Evolutionary conservation across 2,888 invertebrate species (phyloP).

Genomic region (Agriopis marginaria): DNA sequence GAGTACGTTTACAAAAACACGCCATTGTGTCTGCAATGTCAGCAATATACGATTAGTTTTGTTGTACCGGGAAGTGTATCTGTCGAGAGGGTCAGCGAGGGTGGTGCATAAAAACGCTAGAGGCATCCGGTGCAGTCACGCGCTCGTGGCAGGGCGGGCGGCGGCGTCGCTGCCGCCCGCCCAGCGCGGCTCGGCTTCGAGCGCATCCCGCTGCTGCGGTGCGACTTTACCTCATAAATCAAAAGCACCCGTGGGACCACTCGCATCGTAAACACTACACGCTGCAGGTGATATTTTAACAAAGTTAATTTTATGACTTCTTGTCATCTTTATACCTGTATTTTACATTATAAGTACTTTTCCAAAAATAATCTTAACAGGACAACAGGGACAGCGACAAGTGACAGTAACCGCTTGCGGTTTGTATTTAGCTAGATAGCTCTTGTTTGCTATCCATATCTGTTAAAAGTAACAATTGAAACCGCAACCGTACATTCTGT

Average conservation of each 20-base stretch:
- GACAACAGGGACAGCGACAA: no score
- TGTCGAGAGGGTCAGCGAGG: constrained; percentile 55
- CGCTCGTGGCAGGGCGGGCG: constrained; percentile 47
- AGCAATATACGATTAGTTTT: constrained; percentile 56
- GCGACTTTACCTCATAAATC: constrained; percentile 80
- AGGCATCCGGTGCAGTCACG: constrained; percentile 62
- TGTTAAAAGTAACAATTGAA: neutral
- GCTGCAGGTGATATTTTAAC: constrained; percentile 44
- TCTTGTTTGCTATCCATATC: neutral
- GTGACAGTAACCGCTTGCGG: neutral
- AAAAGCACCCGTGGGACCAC: constrained; percentile 77
- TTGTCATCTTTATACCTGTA: constrained; percentile 6
- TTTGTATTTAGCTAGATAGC: neutral
- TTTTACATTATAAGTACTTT: neutral
- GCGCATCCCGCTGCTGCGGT: constrained; percentile 49
- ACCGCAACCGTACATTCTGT: neutral
- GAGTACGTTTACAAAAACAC: constrained; percentile 22
- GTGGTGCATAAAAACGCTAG: constrained; percentile 74
- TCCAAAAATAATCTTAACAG: neutral
- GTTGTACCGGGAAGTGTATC: constrained; percentile 56
- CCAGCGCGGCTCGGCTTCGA: neutral
- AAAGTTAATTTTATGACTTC: constrained; percentile 41
- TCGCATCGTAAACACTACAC: constrained; percentile 48
- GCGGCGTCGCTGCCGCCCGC: constrained; percentile 47
- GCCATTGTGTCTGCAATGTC: constrained; percentile 20